Percentiles rank a stretch among this genome's conserved stretches.
These are phyloP conservation scores for Fopius arisanus DNA, from an alignment of 1,140 invertebrate genomes.

Conservation along the genomic window DNA sequence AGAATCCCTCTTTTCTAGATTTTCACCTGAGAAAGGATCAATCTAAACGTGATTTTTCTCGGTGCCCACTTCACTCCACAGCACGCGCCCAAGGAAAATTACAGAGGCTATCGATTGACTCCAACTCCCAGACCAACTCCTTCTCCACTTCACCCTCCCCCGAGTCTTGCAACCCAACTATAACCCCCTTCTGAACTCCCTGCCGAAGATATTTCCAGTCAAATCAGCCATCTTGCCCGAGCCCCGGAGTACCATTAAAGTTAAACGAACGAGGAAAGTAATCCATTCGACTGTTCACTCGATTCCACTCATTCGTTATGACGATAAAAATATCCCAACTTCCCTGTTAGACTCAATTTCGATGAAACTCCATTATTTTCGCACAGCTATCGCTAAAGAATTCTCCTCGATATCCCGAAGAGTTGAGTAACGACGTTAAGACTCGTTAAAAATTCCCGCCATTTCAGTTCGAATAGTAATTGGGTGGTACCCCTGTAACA, in stretches of 20 bases:
- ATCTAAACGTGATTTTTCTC: constrained; percentile 5
- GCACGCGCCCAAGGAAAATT: constrained; percentile 2
- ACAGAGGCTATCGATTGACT: constrained; percentile 5
- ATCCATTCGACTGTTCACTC: constrained; percentile 17
- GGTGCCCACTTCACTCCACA: neutral
- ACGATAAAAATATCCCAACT: constrained; percentile 9
- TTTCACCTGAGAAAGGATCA: neutral
- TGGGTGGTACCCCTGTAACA: no score
- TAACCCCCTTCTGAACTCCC: neutral
- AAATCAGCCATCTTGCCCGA: constrained; percentile 7
- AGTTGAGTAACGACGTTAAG: neutral
- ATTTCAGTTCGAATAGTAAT: neutral
- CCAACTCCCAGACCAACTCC: neutral
- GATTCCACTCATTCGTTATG: neutral
- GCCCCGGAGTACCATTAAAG: constrained; percentile 9
- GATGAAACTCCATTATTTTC: constrained; percentile 5
- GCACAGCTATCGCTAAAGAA: neutral
- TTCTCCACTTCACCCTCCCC: neutral
- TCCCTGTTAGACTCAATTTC: neutral
- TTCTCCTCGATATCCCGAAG: neutral
- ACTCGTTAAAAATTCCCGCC: neutral
- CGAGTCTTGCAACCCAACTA: neutral
- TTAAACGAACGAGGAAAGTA: constrained; percentile 16
- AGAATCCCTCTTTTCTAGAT: neutral
- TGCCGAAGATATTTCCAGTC: constrained; percentile 5